Evolutionary conservation across 2,113 vertebrate species (phyloP).

Genomic region (Megaceryle torquata): DNA sequence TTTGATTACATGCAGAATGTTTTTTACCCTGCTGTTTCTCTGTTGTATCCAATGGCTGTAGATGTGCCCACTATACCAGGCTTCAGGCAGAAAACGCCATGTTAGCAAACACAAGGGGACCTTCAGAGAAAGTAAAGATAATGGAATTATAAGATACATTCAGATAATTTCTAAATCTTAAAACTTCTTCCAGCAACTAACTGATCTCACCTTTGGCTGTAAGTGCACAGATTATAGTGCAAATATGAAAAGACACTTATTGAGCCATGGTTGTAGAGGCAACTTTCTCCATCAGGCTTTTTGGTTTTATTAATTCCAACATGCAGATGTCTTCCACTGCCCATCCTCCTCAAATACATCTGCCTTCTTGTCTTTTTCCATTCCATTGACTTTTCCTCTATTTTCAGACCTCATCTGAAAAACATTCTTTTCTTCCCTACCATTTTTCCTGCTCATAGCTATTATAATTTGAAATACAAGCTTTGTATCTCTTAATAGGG

Average conservation of each 20-base stretch:
- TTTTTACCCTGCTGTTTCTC: background rate
- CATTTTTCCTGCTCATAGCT: background rate
- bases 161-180: background rate
- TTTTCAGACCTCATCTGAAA: slow-evolving; percentile 10
- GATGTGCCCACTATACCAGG: fast-evolving
- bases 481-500: background rate
- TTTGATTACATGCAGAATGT: background rate
- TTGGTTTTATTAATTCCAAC: background rate
- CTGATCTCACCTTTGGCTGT: background rate
- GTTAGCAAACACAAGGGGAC: fast-evolving
- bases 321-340: background rate
- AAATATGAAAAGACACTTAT: background rate
- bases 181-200: background rate
- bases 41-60: background rate
- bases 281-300: background rate
- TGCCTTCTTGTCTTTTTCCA: background rate
- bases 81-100: background rate
- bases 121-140: background rate
- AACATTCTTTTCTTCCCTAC: background rate
- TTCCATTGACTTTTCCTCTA: background rate
- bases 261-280: background rate
- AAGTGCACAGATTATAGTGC: background rate
- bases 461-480: background rate
- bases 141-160: background rate
- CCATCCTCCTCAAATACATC: background rate